Evolutionary conservation across 2,888 invertebrate species (phyloP).

Genomic region (Perizoma affinitatum): DNA sequence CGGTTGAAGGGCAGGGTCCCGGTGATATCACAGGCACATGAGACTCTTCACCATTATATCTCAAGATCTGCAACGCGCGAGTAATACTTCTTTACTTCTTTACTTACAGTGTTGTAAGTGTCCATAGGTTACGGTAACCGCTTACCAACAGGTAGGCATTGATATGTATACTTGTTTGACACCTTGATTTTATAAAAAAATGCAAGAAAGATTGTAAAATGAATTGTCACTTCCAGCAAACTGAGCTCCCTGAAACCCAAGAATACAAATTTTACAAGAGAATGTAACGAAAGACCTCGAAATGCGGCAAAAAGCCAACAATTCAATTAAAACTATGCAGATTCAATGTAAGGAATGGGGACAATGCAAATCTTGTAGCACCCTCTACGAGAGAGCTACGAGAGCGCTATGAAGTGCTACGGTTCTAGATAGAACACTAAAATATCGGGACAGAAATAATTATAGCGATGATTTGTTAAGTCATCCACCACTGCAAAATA

Average conservation of each 20-base stretch:
- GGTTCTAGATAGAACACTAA: conserved; percentile 1
- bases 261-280: conserved; percentile 16
- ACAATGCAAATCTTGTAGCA: conserved; percentile 28
- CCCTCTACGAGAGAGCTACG: conserved; percentile 26
- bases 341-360: conserved; percentile 29
- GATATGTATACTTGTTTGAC: too few relatives aligned
- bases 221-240: conserved; percentile 2
- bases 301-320: conserved; percentile 27
- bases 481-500: too few relatives aligned
- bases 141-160: too few relatives aligned
- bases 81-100: too few relatives aligned
- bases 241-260: not conserved
- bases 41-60: too few relatives aligned
- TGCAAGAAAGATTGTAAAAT: not conserved
- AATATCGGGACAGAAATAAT: conserved; percentile 1
- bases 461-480: not conserved
- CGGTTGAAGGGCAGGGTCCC: too few relatives aligned
- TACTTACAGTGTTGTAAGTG: too few relatives aligned
- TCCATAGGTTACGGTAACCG: too few relatives aligned
- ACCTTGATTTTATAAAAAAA: not conserved
- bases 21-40: too few relatives aligned
- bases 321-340: conserved; percentile 32
- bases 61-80: too few relatives aligned
- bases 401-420: conserved; percentile 27
- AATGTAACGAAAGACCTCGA: conserved; percentile 19